phyloP scores from a whole-genome alignment of 1,140 invertebrate genomes.

The Atta colombica region DNA sequence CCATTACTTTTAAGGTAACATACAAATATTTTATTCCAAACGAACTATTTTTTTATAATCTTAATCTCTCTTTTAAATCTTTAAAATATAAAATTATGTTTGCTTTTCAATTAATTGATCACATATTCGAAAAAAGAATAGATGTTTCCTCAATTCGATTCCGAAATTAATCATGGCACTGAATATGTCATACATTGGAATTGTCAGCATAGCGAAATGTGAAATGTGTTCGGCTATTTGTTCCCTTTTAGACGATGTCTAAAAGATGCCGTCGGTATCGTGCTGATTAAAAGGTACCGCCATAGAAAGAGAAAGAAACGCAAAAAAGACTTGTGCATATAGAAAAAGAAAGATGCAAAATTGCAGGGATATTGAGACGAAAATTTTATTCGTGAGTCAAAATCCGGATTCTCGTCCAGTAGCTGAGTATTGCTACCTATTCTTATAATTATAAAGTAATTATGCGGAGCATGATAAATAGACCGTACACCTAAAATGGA shows the following conservation, averaged over 20 bases:
- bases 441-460: conserved; percentile 82
- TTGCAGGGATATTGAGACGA: background rate
- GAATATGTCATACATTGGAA: conserved; percentile 27
- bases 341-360: conserved; percentile 9
- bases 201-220: conserved; percentile 1
- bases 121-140: background rate
- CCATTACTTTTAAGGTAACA: conserved; percentile 92
- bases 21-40: background rate
- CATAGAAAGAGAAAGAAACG: background rate
- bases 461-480: conserved; percentile 80
- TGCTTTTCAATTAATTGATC: background rate
- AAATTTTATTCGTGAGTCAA: conserved; percentile 51
- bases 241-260: conserved; percentile 34
- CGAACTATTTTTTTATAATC: background rate
- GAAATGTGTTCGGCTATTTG: conserved; percentile 29
- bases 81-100: background rate
- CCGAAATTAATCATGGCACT: conserved; percentile 61
- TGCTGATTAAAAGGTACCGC: conserved; percentile 53
- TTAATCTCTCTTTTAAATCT: no score
- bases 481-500: conserved; percentile 78
- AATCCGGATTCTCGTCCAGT: conserved; percentile 76
- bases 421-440: conserved; percentile 77
- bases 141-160: conserved; percentile 41
- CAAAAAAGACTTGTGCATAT: background rate
- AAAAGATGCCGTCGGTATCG: conserved; percentile 23